Evolutionary conservation across 2,797 vertebrate species (phyloP).

Genomic region (Podarcis siculus): DNA sequence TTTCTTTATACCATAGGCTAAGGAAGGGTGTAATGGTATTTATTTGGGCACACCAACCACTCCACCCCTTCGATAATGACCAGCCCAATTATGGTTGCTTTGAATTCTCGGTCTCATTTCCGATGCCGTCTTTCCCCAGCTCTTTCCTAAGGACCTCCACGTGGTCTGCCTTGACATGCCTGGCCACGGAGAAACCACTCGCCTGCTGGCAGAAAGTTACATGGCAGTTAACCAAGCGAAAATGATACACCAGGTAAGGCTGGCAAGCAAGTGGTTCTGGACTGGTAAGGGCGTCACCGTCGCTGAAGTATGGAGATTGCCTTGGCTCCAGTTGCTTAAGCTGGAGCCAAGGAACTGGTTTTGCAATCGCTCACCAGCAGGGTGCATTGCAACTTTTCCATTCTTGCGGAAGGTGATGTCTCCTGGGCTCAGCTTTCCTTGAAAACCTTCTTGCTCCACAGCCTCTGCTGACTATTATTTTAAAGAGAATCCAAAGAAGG

Average conservation of each 20-base stretch:
- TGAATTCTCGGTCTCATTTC: not conserved
- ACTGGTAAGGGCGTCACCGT: too few species aligned
- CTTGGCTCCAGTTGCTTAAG: not conserved
- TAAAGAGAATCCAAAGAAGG: too few species aligned
- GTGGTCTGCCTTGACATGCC: conserved; percentile 16
- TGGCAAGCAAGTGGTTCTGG: not conserved
- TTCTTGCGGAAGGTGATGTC: not conserved
- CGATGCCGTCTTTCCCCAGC: not conserved
- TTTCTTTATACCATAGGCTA: too few species aligned
- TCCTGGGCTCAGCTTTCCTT: not conserved
- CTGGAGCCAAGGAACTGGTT: too few species aligned
- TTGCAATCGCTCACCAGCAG: not conserved
- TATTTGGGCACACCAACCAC: not conserved
- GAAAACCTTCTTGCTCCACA: not conserved
- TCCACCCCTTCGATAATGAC: not conserved
- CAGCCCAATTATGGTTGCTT: not conserved
- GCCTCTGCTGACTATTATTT: too few species aligned
- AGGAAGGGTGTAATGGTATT: not conserved
- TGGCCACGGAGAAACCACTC: conserved; percentile 15
- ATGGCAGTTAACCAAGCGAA: not conserved
- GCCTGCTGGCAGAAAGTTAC: not conserved
- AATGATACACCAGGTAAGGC: conserved; percentile 9
- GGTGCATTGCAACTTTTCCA: not conserved
- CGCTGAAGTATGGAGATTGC: not conserved
- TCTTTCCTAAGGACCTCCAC: not conserved